Evolutionary conservation across 2,888 invertebrate species (phyloP), one percentile per base, ranked within the genome.

Genomic region (Tetheella fluctuosa): DNA sequence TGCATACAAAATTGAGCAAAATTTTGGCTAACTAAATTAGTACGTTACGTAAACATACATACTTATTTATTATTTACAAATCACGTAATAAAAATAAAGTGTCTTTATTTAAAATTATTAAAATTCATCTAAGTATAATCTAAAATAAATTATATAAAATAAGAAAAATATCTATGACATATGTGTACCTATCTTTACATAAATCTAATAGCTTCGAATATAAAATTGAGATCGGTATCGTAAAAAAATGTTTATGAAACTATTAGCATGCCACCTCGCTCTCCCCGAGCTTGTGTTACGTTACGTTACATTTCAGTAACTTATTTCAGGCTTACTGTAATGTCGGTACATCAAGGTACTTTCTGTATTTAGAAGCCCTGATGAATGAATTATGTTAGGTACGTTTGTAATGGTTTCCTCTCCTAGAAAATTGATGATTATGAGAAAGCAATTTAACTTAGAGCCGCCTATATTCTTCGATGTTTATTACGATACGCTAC

Each of bases 1-100:
- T 91, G 91, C 86, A 89, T 88, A 88, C 81, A 88, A 86, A 88
- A 92, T 93, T 92, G 93, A 92, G 93, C 93, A 92, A 93, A 89
- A 89, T 87, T 87, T 91, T 90, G 90, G 90, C 89, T 90, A 91
- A 89, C 91, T 90, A 92, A 92, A 90, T 89, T 88, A 89, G 81
- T 80, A 84, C 69, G 74, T 80, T 82, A 86, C 76, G 72, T 76
- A 79, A 83, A 83, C 48, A 20, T 48, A 48, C 48, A 48, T n/a
- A 34, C 34, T 34, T 34, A 48, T 20, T 48, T 20, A 79, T 73
- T 89, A 90, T 86, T 77, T 87, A 90, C 86, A 89, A 78, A 77
- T 78, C 70, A 78, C 76, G 80, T 79, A 83, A 74, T 81, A 80
- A 88, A 89, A 89, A 88, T 86, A 89, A 88, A 85, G 71, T 90